Evolutionary conservation across 2,113 vertebrate genomes (phyloP), one percentile per base, ranked within the genome.

Genomic region (Siniperca knerii): DNA sequence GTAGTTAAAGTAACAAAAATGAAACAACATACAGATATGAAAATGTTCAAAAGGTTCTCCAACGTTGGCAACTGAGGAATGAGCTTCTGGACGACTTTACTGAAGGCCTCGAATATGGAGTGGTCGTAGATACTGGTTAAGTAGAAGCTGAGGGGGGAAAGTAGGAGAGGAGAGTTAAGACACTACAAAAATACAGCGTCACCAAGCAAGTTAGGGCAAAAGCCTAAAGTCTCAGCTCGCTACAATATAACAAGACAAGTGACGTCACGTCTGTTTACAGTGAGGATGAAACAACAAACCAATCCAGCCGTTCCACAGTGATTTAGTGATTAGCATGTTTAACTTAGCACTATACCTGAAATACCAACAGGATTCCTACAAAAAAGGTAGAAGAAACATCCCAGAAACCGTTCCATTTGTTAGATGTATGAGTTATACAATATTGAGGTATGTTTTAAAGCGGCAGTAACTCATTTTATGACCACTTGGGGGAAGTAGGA

Each of bases 71-170:
- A 94, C 60, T 99, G 98, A 0, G 98, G 98, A 90, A 99, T 98
- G 79, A 99, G 97, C 93, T 99, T 99, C 96, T 99, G 98, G 52
- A 98, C 98, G 79, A 99, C 98, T 96, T 99, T 99, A 95, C 98
- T 99, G 96, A 99, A 99, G 84, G 98, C 98, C 95, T 99, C 98
- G 88, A 99, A 99, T 96, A 99, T 99, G 90, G 98, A 99, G 94
- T 99, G 98, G 92, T 99, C 98, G 77, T 99, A 99, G 95, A 99
- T 99, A 91, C 98, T 99, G 78, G 98, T 99, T 95, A 99, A 94
- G 94, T 99, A 99, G 95, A 99, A 99, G 95, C 98, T 99, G 95
- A 70, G 92, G 82, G 72, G 9, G 6, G 70, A 60, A 70, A 75
- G 60, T 8, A 21, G 23, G 13, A 77, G 20, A 75, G 57, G 42